Evolutionary conservation across 1,140 invertebrate genomes (phyloP).

Genomic region (Dendrolimus kikuchii): DNA sequence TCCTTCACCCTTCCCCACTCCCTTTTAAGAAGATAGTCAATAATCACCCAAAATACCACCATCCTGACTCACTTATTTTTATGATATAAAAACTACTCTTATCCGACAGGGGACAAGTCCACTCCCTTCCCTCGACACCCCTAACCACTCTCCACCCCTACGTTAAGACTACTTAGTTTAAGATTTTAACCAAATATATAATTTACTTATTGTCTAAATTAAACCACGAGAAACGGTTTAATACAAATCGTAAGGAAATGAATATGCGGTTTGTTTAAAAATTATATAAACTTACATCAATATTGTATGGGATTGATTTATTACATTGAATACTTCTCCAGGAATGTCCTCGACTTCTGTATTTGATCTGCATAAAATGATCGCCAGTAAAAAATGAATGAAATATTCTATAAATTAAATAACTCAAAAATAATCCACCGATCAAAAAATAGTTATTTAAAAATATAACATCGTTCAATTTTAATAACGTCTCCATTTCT

Average conservation of each 20-base stretch:
- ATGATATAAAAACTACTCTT: too few relatives aligned
- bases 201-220: too few relatives aligned
- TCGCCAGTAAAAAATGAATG: conserved; percentile 42
- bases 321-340: conserved; percentile 67
- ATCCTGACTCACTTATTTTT: too few relatives aligned
- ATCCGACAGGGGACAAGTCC: too few relatives aligned
- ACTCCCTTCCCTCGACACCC: too few relatives aligned
- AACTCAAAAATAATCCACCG: conserved; percentile 51
- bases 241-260: neutral
- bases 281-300: conserved; percentile 42
- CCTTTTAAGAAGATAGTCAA: too few relatives aligned
- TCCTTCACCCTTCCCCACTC: too few relatives aligned
- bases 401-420: conserved; percentile 52
- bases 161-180: too few relatives aligned
- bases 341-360: conserved; percentile 43
- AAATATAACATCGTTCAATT: conserved; percentile 32
- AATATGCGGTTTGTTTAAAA: conserved; percentile 5
- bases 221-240: too few relatives aligned
- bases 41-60: too few relatives aligned
- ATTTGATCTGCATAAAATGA: conserved; percentile 53
- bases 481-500: conserved; percentile 22
- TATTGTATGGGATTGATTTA: conserved; percentile 62
- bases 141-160: too few relatives aligned
- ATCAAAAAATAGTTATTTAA: conserved; percentile 58
- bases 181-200: too few relatives aligned